Base-by-base conservation (phyloP, 37 sponge, comb jelly and placozoan genomes). In the Hexactinellida sp. region DNA sequence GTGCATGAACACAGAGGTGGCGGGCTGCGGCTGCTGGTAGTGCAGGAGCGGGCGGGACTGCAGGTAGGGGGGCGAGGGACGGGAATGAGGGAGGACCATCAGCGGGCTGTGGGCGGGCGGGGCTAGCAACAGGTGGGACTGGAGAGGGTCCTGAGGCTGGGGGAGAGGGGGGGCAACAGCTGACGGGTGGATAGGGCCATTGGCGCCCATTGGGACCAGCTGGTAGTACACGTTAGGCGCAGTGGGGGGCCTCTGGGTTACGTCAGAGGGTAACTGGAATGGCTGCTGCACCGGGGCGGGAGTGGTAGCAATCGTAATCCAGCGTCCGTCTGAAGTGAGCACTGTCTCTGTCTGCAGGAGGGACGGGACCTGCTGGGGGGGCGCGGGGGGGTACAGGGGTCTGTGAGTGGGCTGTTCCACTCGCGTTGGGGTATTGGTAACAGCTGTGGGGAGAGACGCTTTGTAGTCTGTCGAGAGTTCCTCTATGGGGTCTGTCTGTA, bases 161-260 rank as follows among this genome's bases (percentile, higher is more conserved):
- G 76, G 76, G 34, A 28, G 21, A 23, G 34, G 30, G 34, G 30
- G 76, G 34, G 76, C 28, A 32, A n/a, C 28, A n/a, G 76, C 19
- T 21, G 76, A n/a, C 5, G 21, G 76, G 21, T 63, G 76, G 13
- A 63, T 63, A 25, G 76, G 76, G 5, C 76, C 76, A 23, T 63
- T 63, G 13, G 76, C 76, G 13, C 76, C 76, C 76, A 63, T 63
- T 3, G 76, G 76, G 3, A 63, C 76, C 76, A 63, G 76, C 76
- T 63, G 76, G 34, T 63, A 63, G 76, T 63, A 63, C 5, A 7
- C 3, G 30, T 63, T 63, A 63, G 76, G 76, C 25, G 76, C 76
- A 3, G 76, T 10, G 13, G 76, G 76, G 52, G 52, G 52, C 13
- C 76, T 10, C 21, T 10, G 76, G 3, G 30, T 10, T 7, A 63